A percentile compares a stretch with the other conserved stretches of the same genome.
These are phyloP conservation scores for Clusia tigrina DNA, from an alignment of 2,888 invertebrate genomes.

Conservation along the genomic window DNA sequence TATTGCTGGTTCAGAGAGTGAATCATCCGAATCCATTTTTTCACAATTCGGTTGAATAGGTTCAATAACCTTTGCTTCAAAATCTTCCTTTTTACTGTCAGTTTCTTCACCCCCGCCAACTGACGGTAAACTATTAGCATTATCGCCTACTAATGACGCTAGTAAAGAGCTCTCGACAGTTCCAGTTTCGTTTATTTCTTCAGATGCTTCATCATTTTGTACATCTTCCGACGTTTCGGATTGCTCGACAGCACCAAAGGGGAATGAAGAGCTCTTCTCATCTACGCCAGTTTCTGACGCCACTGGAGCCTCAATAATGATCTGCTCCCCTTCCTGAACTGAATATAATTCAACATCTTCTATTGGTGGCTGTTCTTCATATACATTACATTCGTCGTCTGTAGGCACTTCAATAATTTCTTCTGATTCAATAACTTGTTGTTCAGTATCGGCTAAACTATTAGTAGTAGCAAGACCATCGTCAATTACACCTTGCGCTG, in stretches of 20 bases:
- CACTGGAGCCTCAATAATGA: slow-evolving; percentile 18
- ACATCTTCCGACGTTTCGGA: slow-evolving; percentile 63
- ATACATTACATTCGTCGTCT: slow-evolving; percentile 39
- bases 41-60: slow-evolving; percentile 42
- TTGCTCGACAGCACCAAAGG: slow-evolving; percentile 56
- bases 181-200: slow-evolving; percentile 50
- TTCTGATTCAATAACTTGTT: slow-evolving; percentile 22
- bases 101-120: slow-evolving; percentile 58
- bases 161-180: slow-evolving; percentile 60
- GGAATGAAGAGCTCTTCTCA: slow-evolving; percentile 64
- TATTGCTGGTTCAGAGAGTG: slow-evolving; percentile 57
- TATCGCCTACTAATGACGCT: slow-evolving; percentile 63
- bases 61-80: slow-evolving; percentile 45
- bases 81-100: slow-evolving; percentile 51
- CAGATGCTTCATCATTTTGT: slow-evolving; percentile 42
- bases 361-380: slow-evolving; percentile 37
- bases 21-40: slow-evolving; percentile 56
- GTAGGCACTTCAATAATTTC: slow-evolving; percentile 32
- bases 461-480: slow-evolving; percentile 38
- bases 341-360: slow-evolving; percentile 52
- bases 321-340: slow-evolving; percentile 36
- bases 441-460: background rate
- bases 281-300: slow-evolving; percentile 43
- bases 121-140: slow-evolving; percentile 64
- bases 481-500: slow-evolving; percentile 47